These are phyloP conservation scores for Zootermopsis nevadensis DNA, from an alignment of 2,888 invertebrate genomes.

Conservation along the genomic window DNA sequence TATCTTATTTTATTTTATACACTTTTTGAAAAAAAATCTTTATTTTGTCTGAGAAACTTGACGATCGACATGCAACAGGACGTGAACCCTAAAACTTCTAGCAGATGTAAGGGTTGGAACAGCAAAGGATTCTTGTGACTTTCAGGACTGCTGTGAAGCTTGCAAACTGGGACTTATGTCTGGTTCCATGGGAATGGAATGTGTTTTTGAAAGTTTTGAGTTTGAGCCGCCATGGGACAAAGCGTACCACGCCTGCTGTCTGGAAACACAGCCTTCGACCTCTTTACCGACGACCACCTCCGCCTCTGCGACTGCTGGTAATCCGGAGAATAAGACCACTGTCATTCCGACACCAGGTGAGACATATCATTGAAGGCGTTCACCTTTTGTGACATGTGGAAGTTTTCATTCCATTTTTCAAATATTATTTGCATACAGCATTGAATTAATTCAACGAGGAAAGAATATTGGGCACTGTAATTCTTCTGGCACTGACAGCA, in stretches of 20 bases:
- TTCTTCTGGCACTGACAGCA: too few species aligned
- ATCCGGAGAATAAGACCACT: background rate
- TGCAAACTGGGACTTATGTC: slow-evolving; percentile 67
- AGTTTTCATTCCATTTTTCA: too few species aligned
- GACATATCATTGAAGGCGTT: background rate
- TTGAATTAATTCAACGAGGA: too few species aligned
- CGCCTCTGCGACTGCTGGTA: slow-evolving; percentile 44
- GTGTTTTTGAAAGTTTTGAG: slow-evolving; percentile 67
- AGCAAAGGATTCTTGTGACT: background rate
- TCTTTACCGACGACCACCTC: slow-evolving; percentile 44
- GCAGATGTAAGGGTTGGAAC: too few species aligned
- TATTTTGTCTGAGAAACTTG: too few species aligned
- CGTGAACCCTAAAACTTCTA: too few species aligned
- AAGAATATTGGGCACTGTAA: too few species aligned
- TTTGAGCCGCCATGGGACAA: slow-evolving; percentile 71
- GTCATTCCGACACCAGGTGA: slow-evolving; percentile 44
- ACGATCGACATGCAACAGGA: too few species aligned
- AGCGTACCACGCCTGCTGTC: slow-evolving; percentile 73
- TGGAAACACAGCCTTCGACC: slow-evolving; percentile 58
- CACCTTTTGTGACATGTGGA: too few species aligned
- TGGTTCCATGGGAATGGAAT: slow-evolving; percentile 65
- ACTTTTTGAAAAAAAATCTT: too few species aligned
- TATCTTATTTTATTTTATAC: too few species aligned
- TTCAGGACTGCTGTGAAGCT: slow-evolving; percentile 71
- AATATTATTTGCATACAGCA: too few species aligned